phyloP scores from a whole-genome alignment of 1,140 invertebrate species.

The Zaprionus inermis region DNA sequence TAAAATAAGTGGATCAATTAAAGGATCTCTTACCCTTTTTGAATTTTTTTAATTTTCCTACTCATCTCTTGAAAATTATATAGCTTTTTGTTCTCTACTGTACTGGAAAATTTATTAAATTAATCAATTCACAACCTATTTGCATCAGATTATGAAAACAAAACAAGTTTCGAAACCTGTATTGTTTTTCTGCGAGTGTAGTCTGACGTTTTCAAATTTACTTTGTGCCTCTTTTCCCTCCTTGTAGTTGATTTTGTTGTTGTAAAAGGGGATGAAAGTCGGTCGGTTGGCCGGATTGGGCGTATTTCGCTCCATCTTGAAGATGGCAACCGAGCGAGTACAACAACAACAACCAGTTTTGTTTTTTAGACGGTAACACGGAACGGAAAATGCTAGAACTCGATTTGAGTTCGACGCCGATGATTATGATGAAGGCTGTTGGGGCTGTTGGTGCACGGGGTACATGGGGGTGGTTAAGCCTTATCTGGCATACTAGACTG shows the following conservation, averaged over 20 bases:
- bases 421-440: slow-evolving; percentile 7
- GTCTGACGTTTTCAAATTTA: slow-evolving; percentile 43
- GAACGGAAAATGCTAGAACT: slow-evolving; percentile 41
- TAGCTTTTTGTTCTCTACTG: background rate
- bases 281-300: slow-evolving; percentile 50
- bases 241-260: slow-evolving; percentile 31
- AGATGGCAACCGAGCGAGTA: slow-evolving; percentile 63
- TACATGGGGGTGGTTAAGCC: slow-evolving; percentile 37
- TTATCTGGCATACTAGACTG: slow-evolving; percentile 24
- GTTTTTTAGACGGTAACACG: slow-evolving; percentile 26
- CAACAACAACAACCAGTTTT: slow-evolving; percentile 55
- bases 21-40: background rate
- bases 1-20: background rate
- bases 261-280: slow-evolving; percentile 68
- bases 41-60: background rate
- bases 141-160: background rate
- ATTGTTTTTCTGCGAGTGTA: slow-evolving; percentile 62
- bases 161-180: slow-evolving; percentile 41
- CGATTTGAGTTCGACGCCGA: background rate
- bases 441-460: slow-evolving; percentile 7
- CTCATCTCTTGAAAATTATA: background rate
- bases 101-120: background rate
- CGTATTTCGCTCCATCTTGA: slow-evolving; percentile 58
- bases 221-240: slow-evolving; percentile 23
- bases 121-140: background rate